Conservation (phyloP, 1,140 invertebrate genomes). For the Psix sp. region DNA sequence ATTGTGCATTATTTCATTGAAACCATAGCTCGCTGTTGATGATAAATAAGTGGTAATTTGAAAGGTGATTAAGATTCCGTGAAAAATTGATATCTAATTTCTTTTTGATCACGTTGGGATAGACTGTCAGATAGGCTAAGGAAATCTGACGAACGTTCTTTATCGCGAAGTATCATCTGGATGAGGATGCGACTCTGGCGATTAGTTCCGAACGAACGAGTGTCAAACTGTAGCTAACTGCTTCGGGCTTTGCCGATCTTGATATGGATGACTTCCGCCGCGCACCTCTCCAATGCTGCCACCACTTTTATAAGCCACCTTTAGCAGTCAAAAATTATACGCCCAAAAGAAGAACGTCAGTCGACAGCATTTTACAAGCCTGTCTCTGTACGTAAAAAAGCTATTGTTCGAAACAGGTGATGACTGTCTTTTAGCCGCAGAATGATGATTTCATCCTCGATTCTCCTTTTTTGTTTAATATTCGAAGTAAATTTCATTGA, state of each 20-base stretch:
- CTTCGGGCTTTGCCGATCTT: constrained; percentile 51
- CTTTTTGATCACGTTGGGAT: constrained; percentile 39
- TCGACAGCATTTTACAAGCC: constrained; percentile 28
- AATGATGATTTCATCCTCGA: too few species aligned
- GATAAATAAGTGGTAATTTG: constrained; percentile 8
- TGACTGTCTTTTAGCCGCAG: constrained; percentile 14
- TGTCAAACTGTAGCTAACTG: constrained; percentile 56
- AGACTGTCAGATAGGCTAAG: constrained; percentile 39
- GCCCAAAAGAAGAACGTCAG: constrained; percentile 29
- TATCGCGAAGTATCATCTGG: constrained; percentile 55
- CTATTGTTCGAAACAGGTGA: constrained; percentile 26
- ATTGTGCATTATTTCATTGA: too few species aligned
- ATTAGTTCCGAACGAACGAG: constrained; percentile 60
- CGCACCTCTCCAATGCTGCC: constrained; percentile 33
- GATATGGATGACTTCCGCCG: constrained; percentile 63
- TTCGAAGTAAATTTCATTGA: too few species aligned
- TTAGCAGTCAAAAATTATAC: constrained; percentile 47
- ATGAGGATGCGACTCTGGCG: constrained; percentile 48
- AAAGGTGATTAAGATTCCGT: constrained; percentile 21
- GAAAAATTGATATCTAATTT: constrained; percentile 45
- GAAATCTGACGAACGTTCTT: constrained; percentile 55
- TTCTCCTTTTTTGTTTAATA: too few species aligned
- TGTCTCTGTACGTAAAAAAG: constrained; percentile 30
- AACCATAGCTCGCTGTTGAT: too few species aligned
- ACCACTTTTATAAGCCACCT: constrained; percentile 44